Evolutionary conservation across 2,888 invertebrate genomes (phyloP), one percentile per base, ranked within the genome.

Genomic region (Flexamia atlantica): DNA sequence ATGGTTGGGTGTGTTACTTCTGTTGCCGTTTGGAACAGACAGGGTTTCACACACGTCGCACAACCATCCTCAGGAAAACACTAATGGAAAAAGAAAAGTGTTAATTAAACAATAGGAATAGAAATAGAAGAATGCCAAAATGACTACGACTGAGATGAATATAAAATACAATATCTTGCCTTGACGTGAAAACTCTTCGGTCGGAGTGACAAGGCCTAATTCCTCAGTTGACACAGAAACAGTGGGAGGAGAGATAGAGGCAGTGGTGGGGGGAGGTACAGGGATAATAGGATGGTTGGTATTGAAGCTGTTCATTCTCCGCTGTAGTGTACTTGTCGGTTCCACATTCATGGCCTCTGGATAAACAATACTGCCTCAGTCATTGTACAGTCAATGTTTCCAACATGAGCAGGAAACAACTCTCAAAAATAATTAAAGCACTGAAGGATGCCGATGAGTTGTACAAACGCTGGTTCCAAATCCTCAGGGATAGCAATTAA

Each of bases 221-320:
- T 76, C 76, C 30, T 40, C 76, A 76, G 46, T 28, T 10, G 46
- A 12, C 12, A 50, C 25, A 1, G 28, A 36, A 17, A 76, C 46
- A 50, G 76, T 10, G 20, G 76, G 28, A 50, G 50, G 46, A 28
- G 53, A 50, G 50, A 28, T 9, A 20, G 76, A 53, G 14, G 76
- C 3, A 28, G 53, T 76, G 50, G 50, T 9, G 28, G 76, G 76
- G 14, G 76, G 17, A 23, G 36, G 36, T 23, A 28, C 50, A 50
- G 46, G 28, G 10, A 50, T 36, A 10, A 20, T 9, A 23, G 79
- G 17, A 2, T 36, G 30, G 4, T 50, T 28, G n/a, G 57, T 25
- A 20, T 53, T 57, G 36, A 79, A 57, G 79, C 57, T 36, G 79
- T 79, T 79, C 32, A 79, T 50, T 79, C 79, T 79, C 14, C 79